Percentiles rank a stretch among this genome's conserved stretches.
phyloP scores from a whole-genome alignment of 1,140 invertebrate species.

The Megathymus violae region DNA sequence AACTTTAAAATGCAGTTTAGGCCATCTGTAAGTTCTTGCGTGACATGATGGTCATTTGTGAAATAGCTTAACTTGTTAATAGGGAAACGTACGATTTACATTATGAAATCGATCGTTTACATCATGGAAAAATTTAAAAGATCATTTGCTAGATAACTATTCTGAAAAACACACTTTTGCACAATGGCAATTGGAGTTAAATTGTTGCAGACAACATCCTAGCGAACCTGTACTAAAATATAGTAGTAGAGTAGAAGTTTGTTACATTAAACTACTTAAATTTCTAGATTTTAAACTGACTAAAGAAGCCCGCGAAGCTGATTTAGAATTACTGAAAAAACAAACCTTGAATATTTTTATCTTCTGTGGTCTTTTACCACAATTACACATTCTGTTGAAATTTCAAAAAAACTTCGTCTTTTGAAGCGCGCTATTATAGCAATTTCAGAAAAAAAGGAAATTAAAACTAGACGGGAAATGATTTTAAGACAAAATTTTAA shows the following conservation, averaged over 20 bases:
- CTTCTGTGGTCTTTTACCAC: constrained; percentile 43
- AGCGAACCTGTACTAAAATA: constrained; percentile 43
- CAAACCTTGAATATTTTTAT: too few relatives aligned
- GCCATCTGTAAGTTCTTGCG: constrained; percentile 51
- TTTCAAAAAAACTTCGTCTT: constrained; percentile 40
- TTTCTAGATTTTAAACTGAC: too few relatives aligned
- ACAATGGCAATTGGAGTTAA: constrained; percentile 51
- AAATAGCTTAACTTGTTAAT: constrained; percentile 35
- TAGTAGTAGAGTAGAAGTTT: constrained; percentile 45
- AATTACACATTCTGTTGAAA: constrained; percentile 29
- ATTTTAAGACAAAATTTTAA: neutral
- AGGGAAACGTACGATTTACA: too few relatives aligned
- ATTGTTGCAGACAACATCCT: constrained; percentile 43
- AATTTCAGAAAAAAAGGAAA: constrained; percentile 42
- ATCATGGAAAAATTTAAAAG: too few relatives aligned
- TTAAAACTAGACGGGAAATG: constrained; percentile 45
- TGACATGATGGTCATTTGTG: constrained; percentile 22
- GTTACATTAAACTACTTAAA: constrained; percentile 47
- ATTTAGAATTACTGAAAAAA: too few relatives aligned
- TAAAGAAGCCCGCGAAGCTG: too few relatives aligned
- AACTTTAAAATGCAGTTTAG: constrained; percentile 53
- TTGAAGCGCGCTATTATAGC: constrained; percentile 44
- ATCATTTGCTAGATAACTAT: too few relatives aligned
- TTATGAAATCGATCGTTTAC: too few relatives aligned
- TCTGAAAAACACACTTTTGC: constrained; percentile 46